Evolutionary conservation across 2,888 invertebrate genomes (phyloP).

Genomic region (Scelioninae gen. 1): DNA sequence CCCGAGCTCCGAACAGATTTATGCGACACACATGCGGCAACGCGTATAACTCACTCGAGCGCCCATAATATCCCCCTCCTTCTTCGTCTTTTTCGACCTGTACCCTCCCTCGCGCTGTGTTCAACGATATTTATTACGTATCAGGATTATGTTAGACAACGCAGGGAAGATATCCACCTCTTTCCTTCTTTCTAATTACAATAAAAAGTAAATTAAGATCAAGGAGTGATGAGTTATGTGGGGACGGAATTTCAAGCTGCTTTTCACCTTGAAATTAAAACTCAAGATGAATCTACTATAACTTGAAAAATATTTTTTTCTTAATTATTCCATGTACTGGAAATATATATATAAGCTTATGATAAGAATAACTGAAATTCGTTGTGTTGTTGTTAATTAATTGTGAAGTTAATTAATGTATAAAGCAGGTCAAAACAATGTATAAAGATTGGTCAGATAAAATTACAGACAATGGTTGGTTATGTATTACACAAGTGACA

Average conservation of each 20-base stretch:
- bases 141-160: conserved; percentile 80
- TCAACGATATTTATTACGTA: conserved; percentile 80
- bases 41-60: conserved; percentile 84
- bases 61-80: conserved; percentile 82
- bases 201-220: conserved; percentile 14
- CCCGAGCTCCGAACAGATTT: conserved; percentile 82
- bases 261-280: neutral
- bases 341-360: no score
- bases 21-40: conserved; percentile 84
- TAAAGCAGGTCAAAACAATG: no score
- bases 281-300: no score
- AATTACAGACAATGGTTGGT: neutral
- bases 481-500: neutral
- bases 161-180: conserved; percentile 33
- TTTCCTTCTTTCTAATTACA: conserved; percentile 7
- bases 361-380: no score
- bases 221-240: conserved; percentile 1
- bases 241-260: neutral
- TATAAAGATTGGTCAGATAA: neutral
- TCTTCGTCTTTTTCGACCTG: conserved; percentile 40
- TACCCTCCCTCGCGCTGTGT: conserved; percentile 62
- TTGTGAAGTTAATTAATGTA: no score
- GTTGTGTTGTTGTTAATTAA: no score
- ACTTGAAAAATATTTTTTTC: no score
- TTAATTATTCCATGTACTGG: no score